Conservation (phyloP, 2,888 invertebrate species). For the Coenonympha glycerion region DNA sequence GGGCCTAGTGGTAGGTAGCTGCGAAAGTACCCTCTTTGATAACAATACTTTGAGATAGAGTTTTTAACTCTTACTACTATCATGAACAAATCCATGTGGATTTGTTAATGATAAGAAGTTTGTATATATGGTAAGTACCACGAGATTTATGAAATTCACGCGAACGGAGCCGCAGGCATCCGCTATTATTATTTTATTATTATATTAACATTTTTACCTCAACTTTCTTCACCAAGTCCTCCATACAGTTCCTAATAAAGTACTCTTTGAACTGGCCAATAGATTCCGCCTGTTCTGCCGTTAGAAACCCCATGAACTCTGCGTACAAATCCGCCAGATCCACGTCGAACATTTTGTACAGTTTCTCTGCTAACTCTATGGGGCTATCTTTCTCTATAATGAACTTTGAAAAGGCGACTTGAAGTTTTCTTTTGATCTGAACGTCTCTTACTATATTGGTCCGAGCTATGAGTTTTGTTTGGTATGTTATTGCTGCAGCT, state of each 20-base stretch:
- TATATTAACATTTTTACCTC: slow-evolving; percentile 36
- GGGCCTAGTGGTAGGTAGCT: too few species aligned
- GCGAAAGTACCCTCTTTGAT: too few species aligned
- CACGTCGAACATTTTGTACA: slow-evolving; percentile 35
- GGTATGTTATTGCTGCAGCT: slow-evolving; percentile 49
- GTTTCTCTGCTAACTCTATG: slow-evolving; percentile 31
- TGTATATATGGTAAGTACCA: too few species aligned
- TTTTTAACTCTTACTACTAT: too few species aligned
- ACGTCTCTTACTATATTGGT: slow-evolving; percentile 30
- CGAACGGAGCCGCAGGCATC: too few species aligned
- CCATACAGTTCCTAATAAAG: slow-evolving; percentile 45
- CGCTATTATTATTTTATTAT: too few species aligned
- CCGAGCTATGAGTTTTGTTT: slow-evolving; percentile 42
- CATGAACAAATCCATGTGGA: too few species aligned
- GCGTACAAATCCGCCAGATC: slow-evolving; percentile 49
- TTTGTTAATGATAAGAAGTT: too few species aligned
- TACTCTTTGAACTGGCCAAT: slow-evolving; percentile 50
- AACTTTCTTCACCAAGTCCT: slow-evolving; percentile 45
- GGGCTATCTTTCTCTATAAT: slow-evolving; percentile 38
- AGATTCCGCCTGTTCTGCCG: slow-evolving; percentile 53
- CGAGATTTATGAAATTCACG: too few species aligned
- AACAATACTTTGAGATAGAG: too few species aligned
- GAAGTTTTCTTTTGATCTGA: slow-evolving; percentile 36
- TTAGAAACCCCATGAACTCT: slow-evolving; percentile 58
- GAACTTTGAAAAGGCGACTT: slow-evolving; percentile 39